Evolutionary conservation across 92 coral and sea anemone genomes (phyloP), one percentile per base, ranked within the genome.

Genomic region (Palythoa caribaeorum): DNA sequence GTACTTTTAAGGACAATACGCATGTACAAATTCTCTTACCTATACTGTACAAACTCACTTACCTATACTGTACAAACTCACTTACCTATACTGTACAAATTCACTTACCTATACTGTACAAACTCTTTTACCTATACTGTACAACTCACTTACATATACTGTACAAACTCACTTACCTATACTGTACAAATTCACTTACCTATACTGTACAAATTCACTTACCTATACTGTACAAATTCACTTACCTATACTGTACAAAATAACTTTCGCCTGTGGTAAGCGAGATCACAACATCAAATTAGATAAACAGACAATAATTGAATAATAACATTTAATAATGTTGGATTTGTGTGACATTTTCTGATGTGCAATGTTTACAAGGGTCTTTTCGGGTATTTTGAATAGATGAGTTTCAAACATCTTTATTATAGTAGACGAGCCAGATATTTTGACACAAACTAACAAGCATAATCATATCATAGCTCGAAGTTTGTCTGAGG

Each of bases 171-270:
- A 44, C 6, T 44, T 44, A 44, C 48, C 48, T 44, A 44, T 44
- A 44, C 48, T 44, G 48, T 44, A 44, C 48, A 20, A 37, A 44
- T 14, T 14, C 14, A 51, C 35, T 16, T 3, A 19, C 19, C 11
- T 12, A 15, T 38, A 37, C 7, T 35, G 12, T 9, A 38, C 37
- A 15, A 13, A 84, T 14, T 53, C 48, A 87, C 98, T 89, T 80
- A 92, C 95, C 98, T 35, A 94, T 94, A 81, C 97, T 94, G 88
- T 88, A 94, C 62, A 94, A 84, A 48, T 92, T 91, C 51, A 92
- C 94, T 69, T 87, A 44, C 50, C 50, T 44, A 44, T 44, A 44
- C 98, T 95, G 88, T 90, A 95, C 63, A 95, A 84, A 55, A 95
- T 92, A 51, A 93, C 94, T 73, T 88, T 91, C 17, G 96, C 98